These are phyloP conservation scores for Alviniconcha strummeri DNA, from an alignment of 2,888 invertebrate genomes.

Conservation along the genomic window DNA sequence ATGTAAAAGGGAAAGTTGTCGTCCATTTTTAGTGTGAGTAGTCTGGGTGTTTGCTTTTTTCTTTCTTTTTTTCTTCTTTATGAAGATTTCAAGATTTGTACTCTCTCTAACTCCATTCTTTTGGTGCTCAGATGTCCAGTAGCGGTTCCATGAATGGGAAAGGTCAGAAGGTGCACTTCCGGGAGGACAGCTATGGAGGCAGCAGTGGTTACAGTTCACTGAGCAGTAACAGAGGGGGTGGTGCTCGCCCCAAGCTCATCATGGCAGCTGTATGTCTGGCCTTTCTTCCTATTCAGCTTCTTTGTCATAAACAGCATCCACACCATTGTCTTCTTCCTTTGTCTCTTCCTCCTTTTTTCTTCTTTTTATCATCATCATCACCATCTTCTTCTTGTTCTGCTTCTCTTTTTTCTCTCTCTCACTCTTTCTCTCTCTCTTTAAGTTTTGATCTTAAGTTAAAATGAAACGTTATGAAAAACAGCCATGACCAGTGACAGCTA, in stretches of 20 bases:
- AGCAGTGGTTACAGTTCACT: conserved; percentile 64
- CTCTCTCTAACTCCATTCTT: no score
- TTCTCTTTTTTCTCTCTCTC: neutral
- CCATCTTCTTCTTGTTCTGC: neutral
- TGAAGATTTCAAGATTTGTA: no score
- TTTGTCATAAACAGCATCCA: no score
- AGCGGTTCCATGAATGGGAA: conserved; percentile 34
- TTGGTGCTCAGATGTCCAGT: conserved; percentile 21
- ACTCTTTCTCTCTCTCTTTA: neutral
- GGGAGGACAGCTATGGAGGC: conserved; percentile 58
- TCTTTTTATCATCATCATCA: neutral
- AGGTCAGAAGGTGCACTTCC: conserved; percentile 49
- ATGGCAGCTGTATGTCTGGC: conserved; percentile 5
- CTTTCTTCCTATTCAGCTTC: no score
- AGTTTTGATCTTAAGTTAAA: no score
- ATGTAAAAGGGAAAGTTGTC: no score
- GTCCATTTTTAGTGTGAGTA: no score
- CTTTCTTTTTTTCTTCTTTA: no score
- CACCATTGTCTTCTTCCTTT: neutral
- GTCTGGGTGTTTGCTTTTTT: no score
- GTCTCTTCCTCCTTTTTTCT: neutral
- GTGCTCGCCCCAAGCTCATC: conserved; percentile 54
- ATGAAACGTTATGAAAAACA: no score
- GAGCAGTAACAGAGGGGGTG: conserved; percentile 50
- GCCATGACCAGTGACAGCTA: no score